Conservation (phyloP, 1,140 invertebrate species). For the Cryptotermes secundus region DNA sequence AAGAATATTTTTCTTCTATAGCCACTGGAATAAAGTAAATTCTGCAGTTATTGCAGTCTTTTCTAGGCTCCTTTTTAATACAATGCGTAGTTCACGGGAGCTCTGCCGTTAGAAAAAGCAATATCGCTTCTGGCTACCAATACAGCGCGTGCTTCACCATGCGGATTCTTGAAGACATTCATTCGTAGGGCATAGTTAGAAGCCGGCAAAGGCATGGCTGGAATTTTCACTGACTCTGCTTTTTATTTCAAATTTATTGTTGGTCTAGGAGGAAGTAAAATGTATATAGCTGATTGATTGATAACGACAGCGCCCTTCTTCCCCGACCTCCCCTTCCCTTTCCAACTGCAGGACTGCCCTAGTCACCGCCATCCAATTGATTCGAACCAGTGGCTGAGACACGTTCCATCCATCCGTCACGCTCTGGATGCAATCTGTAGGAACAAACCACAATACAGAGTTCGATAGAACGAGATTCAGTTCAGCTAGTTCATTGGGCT, state of each 20-base stretch:
- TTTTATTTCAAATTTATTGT: constrained; percentile 19
- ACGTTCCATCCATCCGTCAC: constrained; percentile 7
- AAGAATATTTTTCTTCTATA: not conserved
- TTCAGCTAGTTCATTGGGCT: not conserved
- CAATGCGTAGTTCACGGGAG: not conserved
- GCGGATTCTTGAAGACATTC: not conserved
- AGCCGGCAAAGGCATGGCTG: not conserved
- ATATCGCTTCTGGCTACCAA: not conserved
- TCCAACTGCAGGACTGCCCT: not conserved
- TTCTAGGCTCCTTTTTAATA: not conserved
- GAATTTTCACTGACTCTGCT: not conserved
- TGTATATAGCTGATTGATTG: constrained; percentile 13
- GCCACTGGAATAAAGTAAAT: not conserved
- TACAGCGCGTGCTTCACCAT: not conserved
- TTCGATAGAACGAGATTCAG: not conserved
- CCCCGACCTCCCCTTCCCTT: not conserved
- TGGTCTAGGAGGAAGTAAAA: not conserved
- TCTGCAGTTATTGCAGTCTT: not conserved
- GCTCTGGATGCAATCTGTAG: not conserved
- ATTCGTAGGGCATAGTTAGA: not conserved
- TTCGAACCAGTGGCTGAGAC: not conserved
- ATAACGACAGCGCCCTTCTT: not conserved
- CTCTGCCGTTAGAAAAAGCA: not conserved
- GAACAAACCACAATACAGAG: not conserved
- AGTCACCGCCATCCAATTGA: constrained; percentile 10